These are phyloP conservation scores for Epizoanthus stellaris DNA, from an alignment of 92 coral and sea anemone genomes.

Conservation along the genomic window DNA sequence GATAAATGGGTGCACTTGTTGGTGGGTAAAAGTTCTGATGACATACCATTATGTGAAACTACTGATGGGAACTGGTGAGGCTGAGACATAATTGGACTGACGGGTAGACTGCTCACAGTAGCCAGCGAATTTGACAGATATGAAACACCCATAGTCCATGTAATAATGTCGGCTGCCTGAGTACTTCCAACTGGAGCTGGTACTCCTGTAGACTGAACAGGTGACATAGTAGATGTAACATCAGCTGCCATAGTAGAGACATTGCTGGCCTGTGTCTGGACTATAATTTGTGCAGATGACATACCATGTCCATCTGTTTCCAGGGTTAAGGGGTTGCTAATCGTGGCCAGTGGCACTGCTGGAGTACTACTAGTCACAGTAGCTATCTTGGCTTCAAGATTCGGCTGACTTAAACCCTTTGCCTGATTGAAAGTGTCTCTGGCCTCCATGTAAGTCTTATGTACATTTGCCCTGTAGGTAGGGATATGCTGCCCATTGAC, in stretches of 20 bases:
- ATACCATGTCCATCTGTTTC: neutral
- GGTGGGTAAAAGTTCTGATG: slow-evolving; percentile 8
- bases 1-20: neutral
- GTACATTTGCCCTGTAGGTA: slow-evolving; percentile 54
- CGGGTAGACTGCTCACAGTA: neutral
- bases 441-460: slow-evolving; percentile 52
- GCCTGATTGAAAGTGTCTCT: slow-evolving; percentile 43
- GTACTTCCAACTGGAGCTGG: too few relatives aligned
- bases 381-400: neutral
- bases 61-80: neutral
- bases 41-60: neutral
- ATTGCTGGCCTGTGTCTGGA: neutral
- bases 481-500: slow-evolving; percentile 62
- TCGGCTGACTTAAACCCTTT: too few relatives aligned
- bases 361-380: too few relatives aligned
- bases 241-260: neutral
- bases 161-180: too few relatives aligned
- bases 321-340: too few relatives aligned
- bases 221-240: too few relatives aligned
- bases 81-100: neutral
- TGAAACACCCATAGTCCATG: too few relatives aligned
- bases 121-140: neutral
- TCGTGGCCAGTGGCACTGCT: too few relatives aligned
- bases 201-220: too few relatives aligned
- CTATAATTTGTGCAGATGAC: neutral